Conservation (phyloP, 1,140 invertebrate genomes). For the Limonius californicus region DNA sequence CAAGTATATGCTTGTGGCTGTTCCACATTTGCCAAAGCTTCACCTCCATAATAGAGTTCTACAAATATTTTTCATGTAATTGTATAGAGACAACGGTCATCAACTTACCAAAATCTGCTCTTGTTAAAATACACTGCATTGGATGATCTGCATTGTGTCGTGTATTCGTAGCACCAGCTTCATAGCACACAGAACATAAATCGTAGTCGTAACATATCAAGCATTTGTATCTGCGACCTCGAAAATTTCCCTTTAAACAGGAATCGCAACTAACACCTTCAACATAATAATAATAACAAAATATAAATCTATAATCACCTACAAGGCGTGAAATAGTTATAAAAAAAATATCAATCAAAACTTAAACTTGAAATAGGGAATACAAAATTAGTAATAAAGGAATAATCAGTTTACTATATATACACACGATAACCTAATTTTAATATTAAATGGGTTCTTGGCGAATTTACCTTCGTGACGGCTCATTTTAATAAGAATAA, state of each 20-base stretch:
- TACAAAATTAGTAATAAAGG: no score
- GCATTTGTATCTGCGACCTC: slow-evolving; percentile 96
- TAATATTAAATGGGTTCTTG: no score
- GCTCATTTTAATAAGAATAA: no score
- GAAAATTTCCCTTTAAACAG: slow-evolving; percentile 97
- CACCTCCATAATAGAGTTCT: slow-evolving; percentile 95
- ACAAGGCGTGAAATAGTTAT: no score
- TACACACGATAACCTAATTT: no score
- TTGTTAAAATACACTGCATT: slow-evolving; percentile 97
- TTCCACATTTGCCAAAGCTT: slow-evolving; percentile 78
- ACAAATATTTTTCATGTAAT: slow-evolving; percentile 16
- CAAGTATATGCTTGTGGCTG: slow-evolving; percentile 95
- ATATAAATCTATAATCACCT: no score
- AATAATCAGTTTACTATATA: no score
- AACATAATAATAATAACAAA: slow-evolving; percentile 39
- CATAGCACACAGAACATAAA: slow-evolving; percentile 94
- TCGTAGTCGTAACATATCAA: slow-evolving; percentile 99
- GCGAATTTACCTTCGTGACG: no score
- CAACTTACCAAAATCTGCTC: slow-evolving; percentile 87
- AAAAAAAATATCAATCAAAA: no score
- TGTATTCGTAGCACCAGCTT: slow-evolving; percentile 88
- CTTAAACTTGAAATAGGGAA: no score
- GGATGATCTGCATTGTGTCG: slow-evolving; percentile 93
- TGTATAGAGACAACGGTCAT: background rate
- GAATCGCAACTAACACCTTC: slow-evolving; percentile 98